Evolutionary conservation across 2,797 vertebrate species (phyloP).

Genomic region (Bradypodion ventrale): DNA sequence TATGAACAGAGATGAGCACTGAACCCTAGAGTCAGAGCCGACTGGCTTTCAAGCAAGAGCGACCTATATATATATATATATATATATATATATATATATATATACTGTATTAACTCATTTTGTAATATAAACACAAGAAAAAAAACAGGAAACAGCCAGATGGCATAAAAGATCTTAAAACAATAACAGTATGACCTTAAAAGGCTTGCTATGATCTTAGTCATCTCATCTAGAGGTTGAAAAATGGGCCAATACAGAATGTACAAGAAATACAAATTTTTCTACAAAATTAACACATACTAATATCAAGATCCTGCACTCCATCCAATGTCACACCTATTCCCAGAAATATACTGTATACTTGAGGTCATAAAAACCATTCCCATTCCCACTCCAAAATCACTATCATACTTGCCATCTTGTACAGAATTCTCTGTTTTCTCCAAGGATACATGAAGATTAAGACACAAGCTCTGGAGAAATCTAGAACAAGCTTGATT

Average conservation of each 20-base stretch:
- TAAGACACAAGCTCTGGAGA: constrained; percentile 84
- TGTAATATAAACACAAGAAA: too few species aligned
- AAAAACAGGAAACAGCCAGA: too few species aligned
- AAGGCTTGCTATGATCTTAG: neutral
- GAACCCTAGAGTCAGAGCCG: too few species aligned
- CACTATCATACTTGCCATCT: constrained; percentile 74
- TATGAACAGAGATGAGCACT: too few species aligned
- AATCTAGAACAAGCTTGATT: constrained; percentile 88
- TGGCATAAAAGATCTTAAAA: too few species aligned
- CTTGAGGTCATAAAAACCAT: neutral
- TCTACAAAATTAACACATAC: neutral
- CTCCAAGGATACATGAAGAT: constrained; percentile 78
- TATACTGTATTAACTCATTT: too few species aligned
- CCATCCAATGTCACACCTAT: neutral
- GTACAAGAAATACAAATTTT: neutral
- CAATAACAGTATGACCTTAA: too few species aligned
- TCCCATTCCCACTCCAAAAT: neutral
- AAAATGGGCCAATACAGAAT: constrained; percentile 15
- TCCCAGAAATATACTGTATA: neutral
- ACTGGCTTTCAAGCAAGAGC: too few species aligned
- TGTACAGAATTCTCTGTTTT: constrained; percentile 63
- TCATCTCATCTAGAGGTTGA: constrained; percentile 12
- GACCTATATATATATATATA: too few species aligned
- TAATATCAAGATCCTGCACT: neutral
- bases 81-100: too few species aligned